Evolutionary conservation across 1,140 invertebrate species (phyloP).

Genomic region (Apocrypta bakeri): DNA sequence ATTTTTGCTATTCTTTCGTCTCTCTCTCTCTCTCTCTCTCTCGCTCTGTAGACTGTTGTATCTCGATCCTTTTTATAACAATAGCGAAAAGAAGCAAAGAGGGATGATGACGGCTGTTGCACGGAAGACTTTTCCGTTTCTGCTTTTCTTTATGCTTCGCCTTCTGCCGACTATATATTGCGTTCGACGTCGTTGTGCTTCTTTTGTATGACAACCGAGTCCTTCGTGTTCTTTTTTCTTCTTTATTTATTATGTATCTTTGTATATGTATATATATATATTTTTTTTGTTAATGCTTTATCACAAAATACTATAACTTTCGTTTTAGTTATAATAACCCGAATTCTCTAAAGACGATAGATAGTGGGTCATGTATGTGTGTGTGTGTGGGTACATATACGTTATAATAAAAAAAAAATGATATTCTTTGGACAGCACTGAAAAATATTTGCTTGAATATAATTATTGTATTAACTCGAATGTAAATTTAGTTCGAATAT

Average conservation of each 20-base stretch:
- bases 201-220: slow-evolving; percentile 2
- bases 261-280: neutral
- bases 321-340: slow-evolving; percentile 25
- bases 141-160: neutral
- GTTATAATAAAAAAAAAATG: too few relatives aligned
- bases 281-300: slow-evolving; percentile 36
- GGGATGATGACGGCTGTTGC: neutral
- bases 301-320: slow-evolving; percentile 51
- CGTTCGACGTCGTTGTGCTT: neutral
- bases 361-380: neutral
- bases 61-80: slow-evolving; percentile 32
- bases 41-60: neutral
- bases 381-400: neutral
- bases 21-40: neutral
- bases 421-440: too few relatives aligned
- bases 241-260: slow-evolving; percentile 5
- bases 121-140: slow-evolving; percentile 32
- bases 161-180: neutral
- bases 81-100: neutral
- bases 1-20: neutral
- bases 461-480: too few relatives aligned
- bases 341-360: slow-evolving; percentile 19
- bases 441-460: too few relatives aligned
- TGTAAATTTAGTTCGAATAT: too few relatives aligned
- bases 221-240: neutral